These are phyloP conservation scores for Lemur catta DNA, from an alignment of 2,797 vertebrate species.

Conservation along the genomic window DNA sequence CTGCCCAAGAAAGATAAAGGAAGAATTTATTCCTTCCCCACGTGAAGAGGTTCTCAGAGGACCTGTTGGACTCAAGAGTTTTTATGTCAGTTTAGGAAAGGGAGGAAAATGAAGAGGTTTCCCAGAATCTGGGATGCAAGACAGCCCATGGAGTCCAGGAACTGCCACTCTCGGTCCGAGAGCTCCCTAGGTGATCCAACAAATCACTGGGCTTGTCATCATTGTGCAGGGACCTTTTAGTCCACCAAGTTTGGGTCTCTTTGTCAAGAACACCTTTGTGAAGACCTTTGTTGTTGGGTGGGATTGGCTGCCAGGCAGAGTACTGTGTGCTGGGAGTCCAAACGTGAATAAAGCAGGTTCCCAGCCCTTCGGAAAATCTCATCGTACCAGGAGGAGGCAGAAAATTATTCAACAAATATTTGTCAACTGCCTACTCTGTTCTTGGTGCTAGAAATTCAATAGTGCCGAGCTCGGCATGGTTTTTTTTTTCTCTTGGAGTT, in stretches of 20 bases:
- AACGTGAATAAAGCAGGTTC: background rate
- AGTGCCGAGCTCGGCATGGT: background rate
- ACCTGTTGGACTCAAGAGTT: too few relatives aligned
- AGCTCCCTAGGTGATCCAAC: background rate
- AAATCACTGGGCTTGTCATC: background rate
- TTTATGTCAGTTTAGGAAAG: background rate
- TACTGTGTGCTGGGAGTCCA: background rate
- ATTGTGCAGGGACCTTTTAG: background rate
- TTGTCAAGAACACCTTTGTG: background rate
- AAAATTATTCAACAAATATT: background rate
- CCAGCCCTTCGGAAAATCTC: background rate
- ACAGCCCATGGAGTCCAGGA: background rate
- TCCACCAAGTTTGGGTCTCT: background rate
- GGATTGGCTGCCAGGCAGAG: background rate
- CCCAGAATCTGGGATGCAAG: background rate
- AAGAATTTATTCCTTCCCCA: background rate
- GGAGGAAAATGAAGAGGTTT: background rate
- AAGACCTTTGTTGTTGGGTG: background rate
- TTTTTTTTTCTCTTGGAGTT: background rate
- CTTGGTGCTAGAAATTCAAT: background rate
- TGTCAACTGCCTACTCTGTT: background rate
- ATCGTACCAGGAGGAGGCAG: background rate
- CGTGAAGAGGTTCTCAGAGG: background rate
- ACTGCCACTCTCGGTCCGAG: fast-evolving
- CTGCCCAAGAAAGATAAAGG: background rate